Evolutionary conservation across 2,888 invertebrate genomes (phyloP).

Genomic region (Suillia variegata): DNA sequence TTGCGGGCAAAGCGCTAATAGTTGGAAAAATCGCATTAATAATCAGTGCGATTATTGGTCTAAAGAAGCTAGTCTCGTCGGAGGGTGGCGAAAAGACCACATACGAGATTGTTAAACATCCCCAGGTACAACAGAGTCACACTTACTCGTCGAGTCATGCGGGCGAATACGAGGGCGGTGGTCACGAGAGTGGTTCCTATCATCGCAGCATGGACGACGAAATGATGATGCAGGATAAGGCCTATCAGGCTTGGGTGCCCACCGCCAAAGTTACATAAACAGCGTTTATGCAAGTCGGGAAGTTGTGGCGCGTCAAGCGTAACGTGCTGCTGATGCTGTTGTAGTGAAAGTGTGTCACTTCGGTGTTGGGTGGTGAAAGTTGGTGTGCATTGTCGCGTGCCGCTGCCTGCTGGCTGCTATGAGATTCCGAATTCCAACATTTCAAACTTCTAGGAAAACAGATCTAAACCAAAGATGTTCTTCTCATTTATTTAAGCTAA

Average conservation of each 20-base stretch:
- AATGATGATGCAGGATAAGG: constrained; percentile 69
- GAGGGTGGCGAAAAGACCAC: constrained; percentile 80
- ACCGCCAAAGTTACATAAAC: too few relatives aligned
- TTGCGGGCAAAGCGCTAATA: constrained; percentile 81
- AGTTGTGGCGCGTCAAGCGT: not conserved
- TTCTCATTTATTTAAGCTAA: constrained; percentile 29
- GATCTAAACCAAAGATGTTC: constrained; percentile 44
- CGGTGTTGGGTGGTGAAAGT: not conserved
- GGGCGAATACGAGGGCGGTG: constrained; percentile 68
- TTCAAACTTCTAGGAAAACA: not conserved
- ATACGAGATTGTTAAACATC: constrained; percentile 84
- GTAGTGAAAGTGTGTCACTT: not conserved
- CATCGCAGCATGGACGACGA: constrained; percentile 67
- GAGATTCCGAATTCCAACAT: not conserved
- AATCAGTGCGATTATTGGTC: constrained; percentile 77
- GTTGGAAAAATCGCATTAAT: constrained; percentile 84
- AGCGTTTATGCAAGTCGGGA: not conserved
- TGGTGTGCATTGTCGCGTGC: constrained; percentile 23
- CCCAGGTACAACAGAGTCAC: constrained; percentile 79
- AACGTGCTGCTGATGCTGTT: not conserved
- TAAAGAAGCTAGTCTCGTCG: constrained; percentile 76
- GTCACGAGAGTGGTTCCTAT: constrained; percentile 65
- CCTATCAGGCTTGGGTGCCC: constrained; percentile 66
- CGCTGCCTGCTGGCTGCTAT: too few relatives aligned
- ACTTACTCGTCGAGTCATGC: constrained; percentile 73